Evolutionary conservation across 2,797 vertebrate species (phyloP), one percentile per base, ranked within the genome.

Genomic region (Balearica regulorum): DNA sequence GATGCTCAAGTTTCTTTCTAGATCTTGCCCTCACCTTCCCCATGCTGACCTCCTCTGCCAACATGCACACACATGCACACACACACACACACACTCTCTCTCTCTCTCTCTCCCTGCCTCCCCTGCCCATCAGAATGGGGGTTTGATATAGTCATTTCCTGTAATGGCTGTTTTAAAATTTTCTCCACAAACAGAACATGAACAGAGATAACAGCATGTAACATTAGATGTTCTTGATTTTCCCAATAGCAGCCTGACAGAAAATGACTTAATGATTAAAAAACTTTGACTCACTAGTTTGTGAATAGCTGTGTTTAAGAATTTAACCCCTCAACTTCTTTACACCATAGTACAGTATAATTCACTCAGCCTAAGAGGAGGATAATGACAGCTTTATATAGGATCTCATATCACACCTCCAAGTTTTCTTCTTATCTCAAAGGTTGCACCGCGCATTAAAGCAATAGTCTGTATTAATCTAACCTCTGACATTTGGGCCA

Each of bases 351-450:
- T 81, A 95, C 87, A 82, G 53, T 89, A 93, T 89, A 96, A 96
- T 94, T 97, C 97, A 96, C 94, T 97, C 86, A 85, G 70, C 82
- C 92, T 83, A 96, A 98, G 95, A 97, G 91, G 76, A 95, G 88
- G 46, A 96, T 95, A 97, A 93, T 96, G 97, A 97, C 97, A 97
- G 91, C 84, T 96, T 97, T 97, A 96, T 97, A 82, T 71, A 96
- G 95, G 78, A 97, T 89, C 91, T 98, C 98, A 98, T 92, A 97
- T 98, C 94, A 98, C 98, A 98, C 98, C 86, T 97, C 91, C 48
- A 80, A 37, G 76, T 91, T 97, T 95, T 93, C 86, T 93, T 87
- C 88, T 97, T 98, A 98, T 98, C 98, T 94, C 76, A 90, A 89
- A 98, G 97, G 97, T 97, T 98, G 94, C 76, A 92, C 87, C 37